These are phyloP conservation scores for Lasiommata megera DNA, from an alignment of 2,888 invertebrate species.

Conservation along the genomic window DNA sequence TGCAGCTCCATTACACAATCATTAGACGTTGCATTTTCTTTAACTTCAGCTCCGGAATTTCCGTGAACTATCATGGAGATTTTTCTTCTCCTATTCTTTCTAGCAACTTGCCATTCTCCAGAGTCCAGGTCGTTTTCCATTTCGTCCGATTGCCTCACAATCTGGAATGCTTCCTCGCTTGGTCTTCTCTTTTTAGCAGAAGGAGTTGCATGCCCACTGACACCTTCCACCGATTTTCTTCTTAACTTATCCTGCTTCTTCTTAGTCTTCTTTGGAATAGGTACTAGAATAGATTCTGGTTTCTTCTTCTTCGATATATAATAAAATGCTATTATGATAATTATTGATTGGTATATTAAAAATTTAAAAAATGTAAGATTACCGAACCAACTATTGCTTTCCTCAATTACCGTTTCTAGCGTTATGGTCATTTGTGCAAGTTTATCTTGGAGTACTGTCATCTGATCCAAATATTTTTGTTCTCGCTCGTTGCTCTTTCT, in stretches of 20 bases:
- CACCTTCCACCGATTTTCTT: conserved; percentile 85
- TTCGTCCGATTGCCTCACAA: conserved; percentile 82
- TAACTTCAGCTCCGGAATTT: conserved; percentile 58
- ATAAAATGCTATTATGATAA: conserved; percentile 72
- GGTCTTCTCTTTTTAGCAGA: conserved; percentile 84
- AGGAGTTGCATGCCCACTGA: conserved; percentile 75
- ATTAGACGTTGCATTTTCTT: conserved; percentile 31
- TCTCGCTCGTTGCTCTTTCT: conserved; percentile 87
- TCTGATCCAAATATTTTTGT: conserved; percentile 89
- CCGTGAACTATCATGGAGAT: conserved; percentile 61
- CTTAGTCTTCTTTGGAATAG: conserved; percentile 55
- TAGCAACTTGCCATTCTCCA: conserved; percentile 72
- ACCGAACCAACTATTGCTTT: conserved; percentile 84
- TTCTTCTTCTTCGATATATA: conserved; percentile 72
- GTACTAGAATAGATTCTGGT: conserved; percentile 53
- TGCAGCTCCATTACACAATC: conserved; percentile 63
- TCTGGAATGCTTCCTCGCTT: conserved; percentile 86
- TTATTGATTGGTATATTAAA: conserved; percentile 71
- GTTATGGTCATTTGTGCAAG: conserved; percentile 82
- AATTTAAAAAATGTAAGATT: conserved; percentile 81
- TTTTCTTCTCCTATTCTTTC: conserved; percentile 75
- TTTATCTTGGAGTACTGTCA: conserved; percentile 84
- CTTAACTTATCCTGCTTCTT: conserved; percentile 71
- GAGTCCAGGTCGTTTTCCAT: conserved; percentile 73
- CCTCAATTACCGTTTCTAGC: conserved; percentile 82